Percentiles rank a stretch among this genome's conserved stretches.
Evolutionary conservation across 2,888 invertebrate species (phyloP).

Genomic region (Laspeyria flexula): DNA sequence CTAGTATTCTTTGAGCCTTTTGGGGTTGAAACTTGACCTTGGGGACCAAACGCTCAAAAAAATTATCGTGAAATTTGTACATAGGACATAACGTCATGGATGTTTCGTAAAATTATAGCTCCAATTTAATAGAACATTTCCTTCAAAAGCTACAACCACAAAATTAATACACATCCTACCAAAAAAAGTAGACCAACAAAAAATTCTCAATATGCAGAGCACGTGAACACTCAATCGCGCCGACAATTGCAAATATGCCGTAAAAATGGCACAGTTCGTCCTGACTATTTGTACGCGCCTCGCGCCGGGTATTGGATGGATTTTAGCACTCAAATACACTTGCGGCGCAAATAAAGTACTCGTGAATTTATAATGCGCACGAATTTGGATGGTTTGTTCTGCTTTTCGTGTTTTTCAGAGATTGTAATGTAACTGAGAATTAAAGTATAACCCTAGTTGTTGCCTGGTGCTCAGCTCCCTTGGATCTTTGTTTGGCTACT

Average conservation of each 20-base stretch:
- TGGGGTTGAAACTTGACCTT: no score
- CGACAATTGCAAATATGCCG: conserved; percentile 33
- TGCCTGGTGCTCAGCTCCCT: no score
- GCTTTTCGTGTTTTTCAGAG: background rate
- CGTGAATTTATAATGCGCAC: conserved; percentile 28
- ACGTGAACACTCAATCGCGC: conserved; percentile 25
- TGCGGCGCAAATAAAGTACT: conserved; percentile 19
- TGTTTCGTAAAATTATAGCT: no score
- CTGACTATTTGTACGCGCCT: conserved; percentile 26
- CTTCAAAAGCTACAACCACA: no score
- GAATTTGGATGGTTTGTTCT: background rate
- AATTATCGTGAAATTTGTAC: no score
- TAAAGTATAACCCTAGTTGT: no score
- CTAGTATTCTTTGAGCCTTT: no score
- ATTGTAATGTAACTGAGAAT: no score
- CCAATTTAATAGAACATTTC: no score
- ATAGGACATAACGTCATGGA: no score
- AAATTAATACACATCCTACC: background rate
- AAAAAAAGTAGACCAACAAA: background rate
- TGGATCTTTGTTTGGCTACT: no score
- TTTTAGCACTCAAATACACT: conserved; percentile 29
- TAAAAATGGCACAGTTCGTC: conserved; percentile 29
- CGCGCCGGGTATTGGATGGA: conserved; percentile 22
- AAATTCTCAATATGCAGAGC: conserved; percentile 26
- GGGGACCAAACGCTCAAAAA: no score